A percentile compares a stretch with the other conserved stretches of the same genome.
Conservation (phyloP, 2,113 vertebrate genomes). For the Sphyrna mokarran region DNA sequence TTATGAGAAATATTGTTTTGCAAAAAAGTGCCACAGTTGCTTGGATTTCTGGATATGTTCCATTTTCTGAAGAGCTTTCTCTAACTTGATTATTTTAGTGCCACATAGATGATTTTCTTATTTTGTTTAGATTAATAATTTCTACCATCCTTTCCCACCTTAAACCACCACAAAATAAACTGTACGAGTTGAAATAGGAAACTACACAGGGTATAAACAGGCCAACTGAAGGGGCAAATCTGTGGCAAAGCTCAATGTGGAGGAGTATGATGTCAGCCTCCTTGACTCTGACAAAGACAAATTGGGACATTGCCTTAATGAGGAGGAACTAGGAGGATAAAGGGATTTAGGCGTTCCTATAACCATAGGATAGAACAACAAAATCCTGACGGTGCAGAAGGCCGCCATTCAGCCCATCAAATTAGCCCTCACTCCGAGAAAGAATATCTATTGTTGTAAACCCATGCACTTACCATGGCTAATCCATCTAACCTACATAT, state of each 20-base stretch:
- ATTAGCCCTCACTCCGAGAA: too few species aligned
- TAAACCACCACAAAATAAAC: not conserved
- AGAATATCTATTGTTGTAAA: too few species aligned
- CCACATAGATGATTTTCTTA: not conserved
- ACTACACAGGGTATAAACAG: not conserved
- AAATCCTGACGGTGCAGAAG: too few species aligned
- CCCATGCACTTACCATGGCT: too few species aligned
- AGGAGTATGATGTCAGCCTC: not conserved
- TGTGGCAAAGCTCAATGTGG: not conserved
- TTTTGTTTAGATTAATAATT: not conserved
- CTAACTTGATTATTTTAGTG: not conserved
- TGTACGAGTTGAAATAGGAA: not conserved
- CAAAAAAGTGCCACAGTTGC: too few species aligned
- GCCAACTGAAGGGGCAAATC: not conserved
- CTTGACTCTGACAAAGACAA: not conserved
- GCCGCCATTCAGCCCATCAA: too few species aligned
- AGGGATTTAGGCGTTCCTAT: not conserved
- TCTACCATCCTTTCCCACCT: not conserved
- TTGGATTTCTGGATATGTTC: too few species aligned
- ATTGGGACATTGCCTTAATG: not conserved
- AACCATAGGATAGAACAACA: too few species aligned
- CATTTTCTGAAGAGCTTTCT: not conserved
- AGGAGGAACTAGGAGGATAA: not conserved
- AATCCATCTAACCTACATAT: too few species aligned
- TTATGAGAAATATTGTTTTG: too few species aligned